Base-by-base conservation (phyloP, 2,888 invertebrate species). In the Seira sanloemensis region DNA sequence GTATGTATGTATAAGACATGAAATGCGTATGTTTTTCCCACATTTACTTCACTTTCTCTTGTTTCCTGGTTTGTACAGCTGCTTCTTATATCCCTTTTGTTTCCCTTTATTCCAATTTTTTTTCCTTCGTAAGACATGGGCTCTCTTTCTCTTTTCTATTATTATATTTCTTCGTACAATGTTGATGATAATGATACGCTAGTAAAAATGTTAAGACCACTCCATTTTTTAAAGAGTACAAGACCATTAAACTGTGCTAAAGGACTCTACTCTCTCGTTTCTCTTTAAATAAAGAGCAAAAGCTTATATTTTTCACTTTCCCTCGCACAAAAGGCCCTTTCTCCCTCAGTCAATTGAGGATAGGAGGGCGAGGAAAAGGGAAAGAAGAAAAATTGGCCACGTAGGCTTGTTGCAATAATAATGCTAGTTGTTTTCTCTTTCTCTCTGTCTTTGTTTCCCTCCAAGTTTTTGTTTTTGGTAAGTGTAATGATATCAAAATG, bases 361-460 rank as follows among this genome's bases (percentile, higher is more conserved):
- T 27, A 54, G 26, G 71, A 23, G 46, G 19, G n/a, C 21, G 76
- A 69, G 37, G 21, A 76, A 26, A 62, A 54, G 65, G 65, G 65
- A 81, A 72, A 81, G 69, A 54, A 69, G 65, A 71, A 81, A 72
- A 81, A 78, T 78, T 78, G 78, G 78, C 69, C 67, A 19, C 37
- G 50, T 50, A 18, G n/a, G 54, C 68, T 77, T 78, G 62, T 69
- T 78, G 76, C 66, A 67, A 67, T 76, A 76, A 74, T 75, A 75
- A 65, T 75, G 67, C 25, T 76, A 54, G 19, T 58, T 37, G 37
- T 37, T 37, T 37, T 37, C 37, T 37, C 37, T 37, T 37, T 37
- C 12, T 12, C 37, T 12, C n/a, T n/a, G n/a, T n/a, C 12, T 37
- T 74, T 72, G 76, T 75, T 75, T 75, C 75, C n/a, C 1, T 26